Conservation (phyloP, 2,113 vertebrate species). For the Hiodon tergisus region DNA sequence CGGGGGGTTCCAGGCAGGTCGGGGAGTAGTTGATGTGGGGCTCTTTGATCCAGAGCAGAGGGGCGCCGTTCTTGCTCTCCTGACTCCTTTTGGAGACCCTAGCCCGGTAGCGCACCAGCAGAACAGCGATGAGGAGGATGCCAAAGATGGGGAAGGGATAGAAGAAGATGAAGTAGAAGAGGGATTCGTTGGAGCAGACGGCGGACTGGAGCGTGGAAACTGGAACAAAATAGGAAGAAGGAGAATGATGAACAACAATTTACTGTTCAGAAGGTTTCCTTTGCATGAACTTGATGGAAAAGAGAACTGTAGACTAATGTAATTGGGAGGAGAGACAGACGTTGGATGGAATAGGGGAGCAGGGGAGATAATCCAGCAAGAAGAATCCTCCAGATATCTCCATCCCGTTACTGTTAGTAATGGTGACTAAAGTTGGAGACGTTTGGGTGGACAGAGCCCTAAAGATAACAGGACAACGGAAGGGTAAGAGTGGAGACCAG, state of each 20-base stretch:
- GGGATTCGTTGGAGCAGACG: conserved; percentile 87
- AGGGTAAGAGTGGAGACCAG: neutral
- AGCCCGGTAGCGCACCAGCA: conserved; percentile 89
- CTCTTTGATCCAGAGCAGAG: conserved; percentile 96
- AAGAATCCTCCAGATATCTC: too few species aligned
- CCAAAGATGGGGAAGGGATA: conserved; percentile 97
- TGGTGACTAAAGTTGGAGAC: neutral
- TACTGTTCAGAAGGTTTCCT: neutral
- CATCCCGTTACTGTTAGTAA: too few species aligned
- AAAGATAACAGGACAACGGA: neutral
- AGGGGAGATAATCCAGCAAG: too few species aligned
- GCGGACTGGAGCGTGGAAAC: conserved; percentile 81
- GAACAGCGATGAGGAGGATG: conserved; percentile 88
- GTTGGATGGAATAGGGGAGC: too few species aligned
- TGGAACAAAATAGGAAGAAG: conserved; percentile 40
- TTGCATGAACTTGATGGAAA: neutral
- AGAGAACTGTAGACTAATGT: too few species aligned
- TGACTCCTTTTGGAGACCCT: conserved; percentile 85
- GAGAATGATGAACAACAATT: neutral
- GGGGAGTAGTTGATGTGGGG: conserved; percentile 97
- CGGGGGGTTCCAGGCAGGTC: conserved; percentile 91
- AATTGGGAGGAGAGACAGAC: neutral
- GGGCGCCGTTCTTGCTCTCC: conserved; percentile 94
- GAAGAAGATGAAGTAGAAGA: conserved; percentile 98
- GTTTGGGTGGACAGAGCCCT: neutral